Conservation (phyloP, 92 coral and sea anemone species). For the Zoanthus solanderi region DNA sequence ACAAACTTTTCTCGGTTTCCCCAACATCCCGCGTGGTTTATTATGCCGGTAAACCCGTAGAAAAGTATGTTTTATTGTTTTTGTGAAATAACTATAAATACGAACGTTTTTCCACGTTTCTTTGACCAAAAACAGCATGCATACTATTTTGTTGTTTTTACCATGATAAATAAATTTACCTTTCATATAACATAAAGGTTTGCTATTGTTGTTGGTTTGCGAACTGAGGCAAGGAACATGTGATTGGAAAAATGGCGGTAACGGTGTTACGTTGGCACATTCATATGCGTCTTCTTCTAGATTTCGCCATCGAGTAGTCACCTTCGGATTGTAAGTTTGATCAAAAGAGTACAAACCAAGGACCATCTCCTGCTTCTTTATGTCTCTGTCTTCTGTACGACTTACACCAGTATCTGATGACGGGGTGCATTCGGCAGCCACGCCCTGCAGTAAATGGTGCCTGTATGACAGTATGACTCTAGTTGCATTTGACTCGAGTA, state of each 20-base stretch:
- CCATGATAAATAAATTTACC: slow-evolving; percentile 57
- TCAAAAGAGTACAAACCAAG: slow-evolving; percentile 87
- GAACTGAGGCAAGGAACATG: slow-evolving; percentile 84
- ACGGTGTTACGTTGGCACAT: slow-evolving; percentile 77
- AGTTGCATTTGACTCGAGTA: slow-evolving; percentile 75
- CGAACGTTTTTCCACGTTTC: too few species aligned
- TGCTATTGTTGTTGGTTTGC: slow-evolving; percentile 73
- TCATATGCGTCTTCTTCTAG: slow-evolving; percentile 84
- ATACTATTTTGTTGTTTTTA: too few species aligned
- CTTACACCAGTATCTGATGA: slow-evolving; percentile 47
- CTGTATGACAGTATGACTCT: slow-evolving; percentile 80
- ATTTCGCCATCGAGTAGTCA: slow-evolving; percentile 77
- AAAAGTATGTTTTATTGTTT: too few species aligned
- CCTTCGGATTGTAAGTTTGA: slow-evolving; percentile 66
- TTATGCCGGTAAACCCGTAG: too few species aligned
- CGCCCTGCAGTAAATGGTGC: slow-evolving; percentile 43
- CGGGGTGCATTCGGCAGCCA: slow-evolving; percentile 43
- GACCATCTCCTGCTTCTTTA: slow-evolving; percentile 43
- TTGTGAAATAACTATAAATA: too few species aligned
- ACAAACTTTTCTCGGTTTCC: too few species aligned
- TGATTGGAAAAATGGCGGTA: slow-evolving; percentile 87
- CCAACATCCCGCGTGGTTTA: too few species aligned
- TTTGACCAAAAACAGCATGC: too few species aligned
- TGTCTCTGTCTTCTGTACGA: slow-evolving; percentile 43
- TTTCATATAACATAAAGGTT: slow-evolving; percentile 87